A percentile compares a stretch with the other conserved stretches of the same genome.
Evolutionary conservation across 2,888 invertebrate genomes (phyloP).

Genomic region (Euzophera pinguis): DNA sequence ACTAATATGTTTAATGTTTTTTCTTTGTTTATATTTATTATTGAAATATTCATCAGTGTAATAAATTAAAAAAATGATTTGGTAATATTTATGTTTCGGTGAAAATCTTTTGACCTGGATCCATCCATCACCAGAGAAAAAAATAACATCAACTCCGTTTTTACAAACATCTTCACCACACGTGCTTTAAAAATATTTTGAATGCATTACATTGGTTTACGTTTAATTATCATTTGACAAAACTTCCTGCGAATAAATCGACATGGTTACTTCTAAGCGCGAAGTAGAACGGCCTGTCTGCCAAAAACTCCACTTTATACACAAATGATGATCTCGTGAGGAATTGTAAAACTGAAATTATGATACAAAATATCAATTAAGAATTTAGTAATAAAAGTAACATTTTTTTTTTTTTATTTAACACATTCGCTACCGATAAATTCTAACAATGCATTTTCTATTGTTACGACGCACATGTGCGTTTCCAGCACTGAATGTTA

Average conservation of each 20-base stretch:
- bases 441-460: too few relatives aligned
- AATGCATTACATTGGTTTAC: slow-evolving; percentile 28
- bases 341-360: slow-evolving; percentile 31
- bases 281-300: slow-evolving; percentile 38
- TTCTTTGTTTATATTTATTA: not conserved
- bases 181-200: slow-evolving; percentile 23
- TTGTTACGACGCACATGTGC: too few relatives aligned
- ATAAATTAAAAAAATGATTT: not conserved
- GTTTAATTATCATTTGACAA: slow-evolving; percentile 21
- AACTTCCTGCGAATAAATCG: slow-evolving; percentile 33
- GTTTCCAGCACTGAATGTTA: too few relatives aligned
- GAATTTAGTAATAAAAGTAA: too few relatives aligned
- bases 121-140: slow-evolving; percentile 3
- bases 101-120: not conserved
- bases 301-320: slow-evolving; percentile 26
- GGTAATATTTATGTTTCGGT: not conserved
- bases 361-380: not conserved
- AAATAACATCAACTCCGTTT: not conserved
- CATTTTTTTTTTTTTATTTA: not conserved
- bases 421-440: too few relatives aligned
- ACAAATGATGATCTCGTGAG: slow-evolving; percentile 30
- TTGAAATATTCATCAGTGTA: not conserved
- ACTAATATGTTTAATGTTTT: not conserved
- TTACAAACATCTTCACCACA: slow-evolving; percentile 5
- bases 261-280: slow-evolving; percentile 29